A percentile compares a stretch with the other conserved stretches of the same genome.
These are phyloP conservation scores for Rhaphigaster nebulosa DNA, from an alignment of 2,888 invertebrate genomes.

Conservation along the genomic window DNA sequence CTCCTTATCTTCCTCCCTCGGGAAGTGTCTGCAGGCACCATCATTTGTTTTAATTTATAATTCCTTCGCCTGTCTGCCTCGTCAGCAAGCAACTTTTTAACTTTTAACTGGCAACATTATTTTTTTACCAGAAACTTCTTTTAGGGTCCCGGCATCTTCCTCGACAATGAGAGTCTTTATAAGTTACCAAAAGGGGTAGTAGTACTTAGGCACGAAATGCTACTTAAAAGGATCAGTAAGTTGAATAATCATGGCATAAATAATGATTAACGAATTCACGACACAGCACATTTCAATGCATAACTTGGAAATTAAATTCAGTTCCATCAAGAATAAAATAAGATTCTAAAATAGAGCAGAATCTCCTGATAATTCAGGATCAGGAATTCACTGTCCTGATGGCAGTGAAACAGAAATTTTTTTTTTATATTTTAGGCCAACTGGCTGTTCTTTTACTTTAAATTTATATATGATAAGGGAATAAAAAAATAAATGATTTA, in stretches of 20 bases:
- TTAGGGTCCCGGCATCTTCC: neutral
- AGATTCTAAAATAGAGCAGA: no score
- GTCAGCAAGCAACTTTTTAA: constrained; percentile 44
- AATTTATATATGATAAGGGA: no score
- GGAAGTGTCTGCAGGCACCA: neutral
- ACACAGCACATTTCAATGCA: neutral
- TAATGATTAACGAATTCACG: neutral
- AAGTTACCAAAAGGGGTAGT: neutral
- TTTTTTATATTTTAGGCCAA: no score
- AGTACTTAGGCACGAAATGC: neutral
- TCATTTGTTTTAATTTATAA: constrained; percentile 47
- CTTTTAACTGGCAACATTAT: constrained; percentile 33
- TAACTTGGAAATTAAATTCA: neutral
- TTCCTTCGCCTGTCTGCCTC: constrained; percentile 35
- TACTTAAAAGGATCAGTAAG: neutral
- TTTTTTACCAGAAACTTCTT: constrained; percentile 9
- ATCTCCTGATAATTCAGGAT: no score
- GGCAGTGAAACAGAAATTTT: no score
- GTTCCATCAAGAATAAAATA: no score
- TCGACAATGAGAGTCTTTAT: neutral
- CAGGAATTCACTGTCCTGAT: no score
- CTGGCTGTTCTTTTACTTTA: no score
- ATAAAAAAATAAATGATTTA: no score
- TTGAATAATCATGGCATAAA: neutral
- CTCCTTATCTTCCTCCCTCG: constrained; percentile 16